phyloP scores from a whole-genome alignment of 37 sponge, comb jelly and placozoan genomes.

The Agelas oroides region DNA sequence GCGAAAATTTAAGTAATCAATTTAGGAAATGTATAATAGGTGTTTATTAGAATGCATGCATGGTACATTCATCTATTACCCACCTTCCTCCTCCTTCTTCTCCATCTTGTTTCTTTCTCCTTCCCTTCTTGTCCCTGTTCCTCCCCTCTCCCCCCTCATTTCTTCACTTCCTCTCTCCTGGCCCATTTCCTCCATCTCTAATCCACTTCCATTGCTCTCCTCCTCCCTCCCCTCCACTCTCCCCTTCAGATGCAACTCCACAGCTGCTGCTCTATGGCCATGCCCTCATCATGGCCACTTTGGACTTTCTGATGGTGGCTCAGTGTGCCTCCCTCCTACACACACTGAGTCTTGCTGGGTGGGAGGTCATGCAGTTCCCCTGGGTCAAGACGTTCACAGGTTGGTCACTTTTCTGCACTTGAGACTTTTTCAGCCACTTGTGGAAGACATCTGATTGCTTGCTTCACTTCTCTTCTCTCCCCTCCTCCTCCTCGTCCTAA shows the following conservation, averaged over 20 bases:
- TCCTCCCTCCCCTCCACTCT: not conserved
- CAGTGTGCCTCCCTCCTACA: slow-evolving; percentile 85
- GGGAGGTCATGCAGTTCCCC: slow-evolving; percentile 78
- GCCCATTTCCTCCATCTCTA: not conserved
- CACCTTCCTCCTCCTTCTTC: not conserved
- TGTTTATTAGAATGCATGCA: too few relatives aligned
- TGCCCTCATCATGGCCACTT: slow-evolving; percentile 58
- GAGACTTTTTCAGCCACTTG: not conserved
- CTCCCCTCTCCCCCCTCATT: not conserved
- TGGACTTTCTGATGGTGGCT: slow-evolving; percentile 85
- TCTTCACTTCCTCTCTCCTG: not conserved
- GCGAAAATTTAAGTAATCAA: too few relatives aligned
- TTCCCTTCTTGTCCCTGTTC: not conserved
- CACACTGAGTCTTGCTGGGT: slow-evolving; percentile 61
- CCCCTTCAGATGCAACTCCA: slow-evolving; percentile 37
- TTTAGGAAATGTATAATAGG: not conserved
- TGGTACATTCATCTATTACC: too few relatives aligned
- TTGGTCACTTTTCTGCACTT: not conserved
- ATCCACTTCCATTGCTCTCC: not conserved
- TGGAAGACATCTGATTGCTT: too few relatives aligned
- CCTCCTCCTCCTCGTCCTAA: too few relatives aligned
- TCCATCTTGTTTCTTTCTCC: slow-evolving; percentile 2
- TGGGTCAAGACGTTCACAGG: slow-evolving; percentile 64
- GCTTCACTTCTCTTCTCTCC: too few relatives aligned
- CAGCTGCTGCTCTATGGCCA: slow-evolving; percentile 73